These are phyloP conservation scores for Silurus aristotelis DNA, from an alignment of 2,797 vertebrate genomes.

Conservation along the genomic window DNA sequence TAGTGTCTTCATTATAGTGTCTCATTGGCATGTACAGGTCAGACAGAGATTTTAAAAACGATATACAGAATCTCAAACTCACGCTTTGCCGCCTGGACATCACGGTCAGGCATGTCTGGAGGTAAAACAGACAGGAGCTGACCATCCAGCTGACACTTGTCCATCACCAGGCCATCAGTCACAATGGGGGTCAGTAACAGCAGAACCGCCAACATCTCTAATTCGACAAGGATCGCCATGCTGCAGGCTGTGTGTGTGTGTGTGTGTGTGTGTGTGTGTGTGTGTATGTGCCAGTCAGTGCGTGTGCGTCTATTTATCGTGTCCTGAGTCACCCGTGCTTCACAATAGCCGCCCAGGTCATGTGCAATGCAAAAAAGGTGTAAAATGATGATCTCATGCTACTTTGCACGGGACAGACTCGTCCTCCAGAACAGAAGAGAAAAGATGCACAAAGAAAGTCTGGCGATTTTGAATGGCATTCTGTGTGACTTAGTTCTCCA, in stretches of 20 bases:
- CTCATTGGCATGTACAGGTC: neutral
- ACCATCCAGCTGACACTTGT: slow-evolving; percentile 52
- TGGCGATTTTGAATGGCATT: neutral
- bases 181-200: slow-evolving; percentile 44
- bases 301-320: slow-evolving; percentile 5
- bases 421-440: neutral
- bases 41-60: neutral
- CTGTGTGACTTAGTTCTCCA: neutral
- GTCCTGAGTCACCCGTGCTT: neutral
- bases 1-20: too few relatives aligned
- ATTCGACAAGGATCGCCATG: slow-evolving; percentile 45
- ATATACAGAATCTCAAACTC: slow-evolving; percentile 21
- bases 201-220: slow-evolving; percentile 54
- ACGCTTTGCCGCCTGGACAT: slow-evolving; percentile 17
- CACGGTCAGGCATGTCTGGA: accelerated
- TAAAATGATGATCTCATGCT: slow-evolving; percentile 17
- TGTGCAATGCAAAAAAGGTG: slow-evolving; percentile 1
- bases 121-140: neutral
- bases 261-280: neutral
- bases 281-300: neutral
- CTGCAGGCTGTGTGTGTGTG: neutral
- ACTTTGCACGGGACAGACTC: slow-evolving; percentile 1
- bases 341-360: neutral
- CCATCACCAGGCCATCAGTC: slow-evolving; percentile 42
- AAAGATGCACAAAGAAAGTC: neutral